Conservation (phyloP, 2,888 invertebrate genomes). For the Cephonodes hylas region DNA sequence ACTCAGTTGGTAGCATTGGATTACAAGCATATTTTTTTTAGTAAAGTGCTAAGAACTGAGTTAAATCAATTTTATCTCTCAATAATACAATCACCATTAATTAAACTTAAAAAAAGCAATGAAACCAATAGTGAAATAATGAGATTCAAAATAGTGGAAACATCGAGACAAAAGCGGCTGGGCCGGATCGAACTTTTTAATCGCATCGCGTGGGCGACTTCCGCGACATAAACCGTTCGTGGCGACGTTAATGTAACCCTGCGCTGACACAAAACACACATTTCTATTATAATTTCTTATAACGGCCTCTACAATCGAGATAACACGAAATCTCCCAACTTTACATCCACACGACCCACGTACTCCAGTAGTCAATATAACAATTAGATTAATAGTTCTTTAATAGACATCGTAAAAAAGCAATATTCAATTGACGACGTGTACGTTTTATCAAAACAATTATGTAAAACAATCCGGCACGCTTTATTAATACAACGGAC, state of each 20-base stretch:
- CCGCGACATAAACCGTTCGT: slow-evolving; percentile 48
- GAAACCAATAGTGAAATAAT: not conserved
- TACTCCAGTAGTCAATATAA: not conserved
- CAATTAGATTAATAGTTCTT: not conserved
- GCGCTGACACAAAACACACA: slow-evolving; percentile 51
- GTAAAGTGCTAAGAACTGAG: no score
- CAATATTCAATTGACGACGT: not conserved
- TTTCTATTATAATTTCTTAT: slow-evolving; percentile 51
- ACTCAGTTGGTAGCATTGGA: no score
- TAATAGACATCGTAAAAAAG: not conserved
- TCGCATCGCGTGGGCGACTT: slow-evolving; percentile 58
- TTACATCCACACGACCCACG: not conserved
- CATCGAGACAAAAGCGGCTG: slow-evolving; percentile 22
- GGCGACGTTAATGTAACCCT: slow-evolving; percentile 43
- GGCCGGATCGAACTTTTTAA: slow-evolving; percentile 44
- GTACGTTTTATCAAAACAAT: not conserved
- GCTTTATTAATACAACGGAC: slow-evolving; percentile 33
- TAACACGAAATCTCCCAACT: not conserved
- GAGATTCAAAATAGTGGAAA: not conserved
- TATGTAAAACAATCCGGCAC: slow-evolving; percentile 18
- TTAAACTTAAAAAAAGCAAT: not conserved
- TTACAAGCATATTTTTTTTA: no score
- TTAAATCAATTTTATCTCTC: no score
- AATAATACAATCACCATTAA: not conserved
- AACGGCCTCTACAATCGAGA: slow-evolving; percentile 26